Percentiles rank a stretch among this genome's conserved stretches.
These are phyloP conservation scores for Ichneumoninae sp. DNA, from an alignment of 2,888 invertebrate genomes.

Conservation along the genomic window DNA sequence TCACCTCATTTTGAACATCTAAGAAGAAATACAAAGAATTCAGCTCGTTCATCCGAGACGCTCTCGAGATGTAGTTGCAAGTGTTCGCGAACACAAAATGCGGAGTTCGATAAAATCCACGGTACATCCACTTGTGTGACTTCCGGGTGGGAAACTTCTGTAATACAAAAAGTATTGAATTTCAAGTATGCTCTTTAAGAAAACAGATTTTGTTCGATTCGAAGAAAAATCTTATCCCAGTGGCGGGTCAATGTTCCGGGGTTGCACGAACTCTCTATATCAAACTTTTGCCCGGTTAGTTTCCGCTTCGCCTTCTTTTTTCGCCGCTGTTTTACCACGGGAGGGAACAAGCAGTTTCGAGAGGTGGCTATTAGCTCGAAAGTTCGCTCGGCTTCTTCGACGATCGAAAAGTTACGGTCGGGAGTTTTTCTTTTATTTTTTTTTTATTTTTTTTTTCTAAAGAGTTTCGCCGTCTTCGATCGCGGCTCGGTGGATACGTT, in stretches of 20 bases:
- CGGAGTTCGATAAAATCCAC: neutral
- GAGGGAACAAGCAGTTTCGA: conserved; percentile 43
- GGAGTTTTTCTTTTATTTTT: neutral
- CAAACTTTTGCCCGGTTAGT: conserved; percentile 4
- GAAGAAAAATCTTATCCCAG: conserved; percentile 5
- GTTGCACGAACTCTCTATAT: conserved; percentile 4
- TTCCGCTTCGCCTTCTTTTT: conserved; percentile 3
- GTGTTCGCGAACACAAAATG: neutral
- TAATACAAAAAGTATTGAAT: neutral
- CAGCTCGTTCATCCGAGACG: too few species aligned
- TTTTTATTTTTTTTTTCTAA: neutral
- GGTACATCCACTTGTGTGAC: neutral
- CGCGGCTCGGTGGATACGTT: neutral
- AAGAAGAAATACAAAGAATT: neutral
- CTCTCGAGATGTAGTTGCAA: neutral
- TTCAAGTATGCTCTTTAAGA: neutral
- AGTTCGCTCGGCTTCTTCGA: conserved; percentile 55
- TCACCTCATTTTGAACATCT: too few species aligned
- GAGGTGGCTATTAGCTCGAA: conserved; percentile 46
- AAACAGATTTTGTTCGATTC: conserved; percentile 1
- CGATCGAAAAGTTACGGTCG: conserved; percentile 53
- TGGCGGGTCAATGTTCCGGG: neutral
- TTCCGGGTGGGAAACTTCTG: neutral
- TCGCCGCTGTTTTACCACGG: neutral
- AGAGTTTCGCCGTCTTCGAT: conserved; percentile 16